Evolutionary conservation across 2,888 invertebrate species (phyloP).

Genomic region (Phymatocera aterrima): DNA sequence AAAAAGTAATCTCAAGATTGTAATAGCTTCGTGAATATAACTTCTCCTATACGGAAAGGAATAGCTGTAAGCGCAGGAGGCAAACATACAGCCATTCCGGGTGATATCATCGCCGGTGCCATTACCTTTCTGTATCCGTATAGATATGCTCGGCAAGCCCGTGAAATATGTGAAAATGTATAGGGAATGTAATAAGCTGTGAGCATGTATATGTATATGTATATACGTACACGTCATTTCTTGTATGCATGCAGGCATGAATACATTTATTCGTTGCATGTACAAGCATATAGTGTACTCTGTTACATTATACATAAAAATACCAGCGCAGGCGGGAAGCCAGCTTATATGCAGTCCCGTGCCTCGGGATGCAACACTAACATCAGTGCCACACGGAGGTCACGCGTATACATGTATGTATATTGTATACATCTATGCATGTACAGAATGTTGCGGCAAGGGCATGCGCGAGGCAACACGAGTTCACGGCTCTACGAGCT

Average conservation of each 20-base stretch:
- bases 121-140: conserved; percentile 3
- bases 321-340: not conserved
- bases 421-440: not conserved
- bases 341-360: not conserved
- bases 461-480: conserved; percentile 22
- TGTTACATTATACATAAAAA: not conserved
- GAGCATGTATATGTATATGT: too few relatives aligned
- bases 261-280: not conserved
- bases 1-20: not conserved
- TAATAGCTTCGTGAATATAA: not conserved
- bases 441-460: not conserved
- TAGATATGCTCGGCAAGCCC: not conserved
- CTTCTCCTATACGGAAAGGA: not conserved
- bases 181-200: conserved; percentile 17
- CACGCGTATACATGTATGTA: not conserved
- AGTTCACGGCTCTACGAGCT: conserved; percentile 30
- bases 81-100: conserved; percentile 13
- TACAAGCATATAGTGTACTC: too few relatives aligned
- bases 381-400: too few relatives aligned
- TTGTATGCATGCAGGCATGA: not conserved
- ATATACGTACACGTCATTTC: too few relatives aligned
- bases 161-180: not conserved
- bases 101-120: conserved; percentile 22
- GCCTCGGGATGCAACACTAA: too few relatives aligned
- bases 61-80: not conserved